Evolutionary conservation across 2,888 invertebrate species (phyloP).

Genomic region (Heliconius charithonia): DNA sequence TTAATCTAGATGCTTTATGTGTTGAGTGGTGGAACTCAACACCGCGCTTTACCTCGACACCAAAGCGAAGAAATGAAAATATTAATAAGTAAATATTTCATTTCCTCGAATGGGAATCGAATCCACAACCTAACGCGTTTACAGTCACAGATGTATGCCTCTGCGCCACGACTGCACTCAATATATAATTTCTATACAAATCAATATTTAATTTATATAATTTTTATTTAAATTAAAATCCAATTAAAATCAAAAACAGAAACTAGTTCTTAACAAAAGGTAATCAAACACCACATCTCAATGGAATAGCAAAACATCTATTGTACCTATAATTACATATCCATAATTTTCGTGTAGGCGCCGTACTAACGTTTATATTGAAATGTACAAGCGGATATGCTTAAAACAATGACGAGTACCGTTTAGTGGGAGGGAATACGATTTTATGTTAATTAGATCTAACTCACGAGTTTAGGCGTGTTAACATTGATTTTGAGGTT

Average conservation of each 20-base stretch:
- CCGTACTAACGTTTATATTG: conserved; percentile 68
- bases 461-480: conserved; percentile 32
- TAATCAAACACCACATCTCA: conserved; percentile 30
- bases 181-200: too few relatives aligned
- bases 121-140: too few relatives aligned
- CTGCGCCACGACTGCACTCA: too few relatives aligned
- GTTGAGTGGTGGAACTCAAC: too few relatives aligned
- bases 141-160: too few relatives aligned
- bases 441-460: conserved; percentile 61
- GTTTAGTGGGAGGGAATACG: conserved; percentile 71
- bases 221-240: neutral
- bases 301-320: conserved; percentile 42
- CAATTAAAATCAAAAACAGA: neutral
- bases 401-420: conserved; percentile 72
- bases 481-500: conserved; percentile 8
- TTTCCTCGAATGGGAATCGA: too few relatives aligned
- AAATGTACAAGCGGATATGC: conserved; percentile 66
- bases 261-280: conserved; percentile 8
- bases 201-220: too few relatives aligned
- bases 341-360: conserved; percentile 69
- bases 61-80: too few relatives aligned
- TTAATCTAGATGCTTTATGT: too few relatives aligned
- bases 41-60: too few relatives aligned
- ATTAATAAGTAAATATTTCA: too few relatives aligned
- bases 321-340: conserved; percentile 49